phyloP scores from a whole-genome alignment of 2,888 invertebrate species.

The Mythimna impura region DNA sequence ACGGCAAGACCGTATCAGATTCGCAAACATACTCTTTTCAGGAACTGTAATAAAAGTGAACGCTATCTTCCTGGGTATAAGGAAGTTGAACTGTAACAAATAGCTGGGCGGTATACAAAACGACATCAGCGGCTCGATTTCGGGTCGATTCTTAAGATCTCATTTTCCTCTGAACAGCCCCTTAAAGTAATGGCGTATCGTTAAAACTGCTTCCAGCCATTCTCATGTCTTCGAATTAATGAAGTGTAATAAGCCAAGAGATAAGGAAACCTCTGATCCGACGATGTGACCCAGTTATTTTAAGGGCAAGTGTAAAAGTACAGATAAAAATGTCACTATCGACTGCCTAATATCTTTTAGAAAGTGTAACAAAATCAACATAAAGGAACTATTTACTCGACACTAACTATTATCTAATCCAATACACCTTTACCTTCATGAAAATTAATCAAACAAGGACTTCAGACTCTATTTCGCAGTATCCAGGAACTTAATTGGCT shows the following conservation, averaged over 20 bases:
- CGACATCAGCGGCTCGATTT: slow-evolving; percentile 60
- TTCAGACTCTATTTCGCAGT: slow-evolving; percentile 29
- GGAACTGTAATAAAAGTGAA: slow-evolving; percentile 40
- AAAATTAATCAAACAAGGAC: slow-evolving; percentile 57
- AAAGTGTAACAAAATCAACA: slow-evolving; percentile 19
- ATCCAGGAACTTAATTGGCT: slow-evolving; percentile 48
- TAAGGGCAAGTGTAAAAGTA: neutral
- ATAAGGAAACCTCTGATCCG: slow-evolving; percentile 29
- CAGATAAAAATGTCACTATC: slow-evolving; percentile 15
- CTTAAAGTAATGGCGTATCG: slow-evolving; percentile 78
- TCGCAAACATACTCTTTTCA: slow-evolving; percentile 4
- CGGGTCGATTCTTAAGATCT: slow-evolving; percentile 70
- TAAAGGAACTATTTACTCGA: slow-evolving; percentile 14
- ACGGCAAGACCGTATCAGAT: slow-evolving; percentile 1
- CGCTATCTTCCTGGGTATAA: slow-evolving; percentile 22
- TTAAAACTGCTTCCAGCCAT: slow-evolving; percentile 73
- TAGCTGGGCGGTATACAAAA: slow-evolving; percentile 52
- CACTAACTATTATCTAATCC: slow-evolving; percentile 39
- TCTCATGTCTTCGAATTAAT: slow-evolving; percentile 79
- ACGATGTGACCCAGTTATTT: slow-evolving; percentile 34
- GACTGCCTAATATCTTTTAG: neutral
- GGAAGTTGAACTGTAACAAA: slow-evolving; percentile 48
- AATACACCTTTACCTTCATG: slow-evolving; percentile 42
- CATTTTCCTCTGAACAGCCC: slow-evolving; percentile 74
- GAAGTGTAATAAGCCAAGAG: slow-evolving; percentile 78